Percentiles rank a stretch among this genome's conserved stretches.
phyloP scores from a whole-genome alignment of 2,888 invertebrate species.

The Heliothis peltigera region DNA sequence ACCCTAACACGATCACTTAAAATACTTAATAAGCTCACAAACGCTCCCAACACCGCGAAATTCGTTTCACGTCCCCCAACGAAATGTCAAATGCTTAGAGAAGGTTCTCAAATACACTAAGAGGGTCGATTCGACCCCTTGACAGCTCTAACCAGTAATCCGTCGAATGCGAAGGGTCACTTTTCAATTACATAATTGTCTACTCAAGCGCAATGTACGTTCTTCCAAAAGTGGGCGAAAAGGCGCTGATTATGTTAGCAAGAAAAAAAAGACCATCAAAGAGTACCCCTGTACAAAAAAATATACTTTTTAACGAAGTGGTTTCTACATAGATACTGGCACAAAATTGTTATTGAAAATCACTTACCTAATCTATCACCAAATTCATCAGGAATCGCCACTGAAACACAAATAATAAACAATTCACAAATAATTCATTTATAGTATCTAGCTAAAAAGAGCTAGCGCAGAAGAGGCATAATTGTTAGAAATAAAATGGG shows the following conservation, averaged over 20 bases:
- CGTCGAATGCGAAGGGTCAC: constrained; percentile 82
- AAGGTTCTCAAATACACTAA: constrained; percentile 64
- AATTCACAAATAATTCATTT: too few species aligned
- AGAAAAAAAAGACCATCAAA: constrained; percentile 18
- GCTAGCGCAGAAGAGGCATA: too few species aligned
- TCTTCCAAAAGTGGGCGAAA: constrained; percentile 68
- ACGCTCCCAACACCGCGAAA: constrained; percentile 75
- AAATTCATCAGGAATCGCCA: too few species aligned
- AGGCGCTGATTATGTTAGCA: constrained; percentile 39
- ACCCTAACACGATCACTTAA: constrained; percentile 67
- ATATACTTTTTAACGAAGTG: too few species aligned
- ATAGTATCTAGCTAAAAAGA: too few species aligned
- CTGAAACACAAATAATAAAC: too few species aligned
- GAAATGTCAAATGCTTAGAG: constrained; percentile 74
- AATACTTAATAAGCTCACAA: constrained; percentile 74
- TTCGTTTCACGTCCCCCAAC: constrained; percentile 78
- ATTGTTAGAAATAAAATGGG: too few species aligned
- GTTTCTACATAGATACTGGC: too few species aligned
- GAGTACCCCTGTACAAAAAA: neutral
- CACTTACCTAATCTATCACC: too few species aligned
- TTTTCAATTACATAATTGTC: constrained; percentile 76
- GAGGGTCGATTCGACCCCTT: constrained; percentile 73
- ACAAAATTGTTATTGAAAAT: too few species aligned
- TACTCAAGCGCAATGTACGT: constrained; percentile 71
- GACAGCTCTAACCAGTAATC: constrained; percentile 85